Evolutionary conservation across 2,113 vertebrate species (phyloP).

Genomic region (Aspiorhynchus laticeps): DNA sequence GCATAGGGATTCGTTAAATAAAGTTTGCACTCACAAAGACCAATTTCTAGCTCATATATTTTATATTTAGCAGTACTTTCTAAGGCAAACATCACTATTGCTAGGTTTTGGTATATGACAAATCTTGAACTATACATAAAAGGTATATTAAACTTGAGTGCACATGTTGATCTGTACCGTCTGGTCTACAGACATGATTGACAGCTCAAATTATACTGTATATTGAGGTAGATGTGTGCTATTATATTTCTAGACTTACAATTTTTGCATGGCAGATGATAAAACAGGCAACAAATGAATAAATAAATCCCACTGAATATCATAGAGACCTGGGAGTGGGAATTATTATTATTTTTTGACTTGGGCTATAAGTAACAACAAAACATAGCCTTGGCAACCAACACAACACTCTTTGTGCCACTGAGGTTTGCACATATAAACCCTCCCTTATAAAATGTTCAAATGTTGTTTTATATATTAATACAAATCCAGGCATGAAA

Average conservation of each 20-base stretch:
- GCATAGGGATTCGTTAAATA: not conserved
- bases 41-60: not conserved
- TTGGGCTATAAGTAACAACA: too few relatives aligned
- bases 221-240: not conserved
- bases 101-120: not conserved
- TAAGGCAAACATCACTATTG: not conserved
- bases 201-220: not conserved
- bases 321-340: too few relatives aligned
- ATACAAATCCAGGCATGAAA: too few relatives aligned
- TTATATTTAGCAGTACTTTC: not conserved
- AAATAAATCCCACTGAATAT: too few relatives aligned
- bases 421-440: too few relatives aligned
- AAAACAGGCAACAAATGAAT: not conserved
- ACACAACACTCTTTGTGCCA: too few relatives aligned
- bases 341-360: too few relatives aligned
- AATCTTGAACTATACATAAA: not conserved
- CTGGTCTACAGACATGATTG: not conserved
- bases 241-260: not conserved
- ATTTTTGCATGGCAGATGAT: too few relatives aligned
- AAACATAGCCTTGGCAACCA: too few relatives aligned
- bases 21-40: not conserved
- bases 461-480: too few relatives aligned
- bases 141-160: not conserved
- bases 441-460: too few relatives aligned
- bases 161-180: not conserved